phyloP scores from a whole-genome alignment of 1,140 invertebrate species.

The Triops cancriformis region DNA sequence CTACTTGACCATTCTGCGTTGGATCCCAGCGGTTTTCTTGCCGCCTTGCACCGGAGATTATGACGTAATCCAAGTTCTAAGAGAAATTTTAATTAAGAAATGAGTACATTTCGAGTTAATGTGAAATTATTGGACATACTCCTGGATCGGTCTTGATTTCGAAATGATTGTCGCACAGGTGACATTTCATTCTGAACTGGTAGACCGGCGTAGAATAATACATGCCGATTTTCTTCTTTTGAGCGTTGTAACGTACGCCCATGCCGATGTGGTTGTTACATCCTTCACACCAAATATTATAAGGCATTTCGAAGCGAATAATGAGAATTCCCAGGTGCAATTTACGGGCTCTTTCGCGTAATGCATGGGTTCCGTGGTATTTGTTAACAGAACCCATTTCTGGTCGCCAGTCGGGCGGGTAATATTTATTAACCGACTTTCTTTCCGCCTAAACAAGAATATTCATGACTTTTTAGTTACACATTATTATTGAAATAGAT shows the following conservation, averaged over 20 bases:
- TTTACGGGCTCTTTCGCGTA: conserved; percentile 89
- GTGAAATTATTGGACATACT: too few relatives aligned
- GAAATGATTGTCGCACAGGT: conserved; percentile 94
- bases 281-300: conserved; percentile 98
- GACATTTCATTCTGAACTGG: conserved; percentile 99
- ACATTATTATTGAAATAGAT: too few relatives aligned
- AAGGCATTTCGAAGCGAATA: conserved; percentile 99
- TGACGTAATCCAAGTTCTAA: conserved; percentile 94
- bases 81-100: conserved; percentile 37
- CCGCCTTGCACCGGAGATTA: conserved; percentile 83
- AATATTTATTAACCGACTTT: conserved; percentile 95
- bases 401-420: conserved; percentile 97
- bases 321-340: conserved; percentile 93
- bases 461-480: neutral
- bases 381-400: conserved; percentile 85
- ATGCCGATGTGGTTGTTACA: conserved; percentile 98
- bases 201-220: conserved; percentile 97
- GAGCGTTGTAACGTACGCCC: conserved; percentile 97
- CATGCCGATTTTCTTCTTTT: conserved; percentile 97
- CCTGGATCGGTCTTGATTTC: conserved; percentile 98
- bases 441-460: conserved; percentile 69
- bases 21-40: conserved; percentile 99
- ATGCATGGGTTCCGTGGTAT: conserved; percentile 83
- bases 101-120: too few relatives aligned
- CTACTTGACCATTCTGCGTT: conserved; percentile 84